Evolutionary conservation across 2,797 vertebrate species (phyloP).

Genomic region (Choloepus didactylus): DNA sequence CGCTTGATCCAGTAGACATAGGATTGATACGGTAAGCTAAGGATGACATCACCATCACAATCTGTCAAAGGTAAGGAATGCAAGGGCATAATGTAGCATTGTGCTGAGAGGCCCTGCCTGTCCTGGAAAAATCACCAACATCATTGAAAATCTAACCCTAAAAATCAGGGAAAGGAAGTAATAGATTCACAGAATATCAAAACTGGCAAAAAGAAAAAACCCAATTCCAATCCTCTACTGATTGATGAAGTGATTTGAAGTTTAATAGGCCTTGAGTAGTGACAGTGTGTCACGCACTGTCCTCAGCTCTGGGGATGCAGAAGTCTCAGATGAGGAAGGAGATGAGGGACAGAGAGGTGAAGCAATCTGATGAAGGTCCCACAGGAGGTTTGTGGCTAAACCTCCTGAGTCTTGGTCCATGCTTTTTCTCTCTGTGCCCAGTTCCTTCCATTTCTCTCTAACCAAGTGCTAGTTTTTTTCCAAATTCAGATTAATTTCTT

Average conservation of each 20-base stretch:
- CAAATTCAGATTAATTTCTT: background rate
- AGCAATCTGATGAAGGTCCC: background rate
- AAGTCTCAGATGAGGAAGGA: background rate
- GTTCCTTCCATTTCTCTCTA: background rate
- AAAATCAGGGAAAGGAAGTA: background rate
- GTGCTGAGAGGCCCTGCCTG: background rate
- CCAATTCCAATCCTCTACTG: background rate
- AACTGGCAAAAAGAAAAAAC: background rate
- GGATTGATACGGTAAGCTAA: background rate
- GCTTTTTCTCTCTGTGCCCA: background rate
- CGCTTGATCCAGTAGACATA: background rate
- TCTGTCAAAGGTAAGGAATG: background rate
- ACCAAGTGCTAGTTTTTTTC: background rate
- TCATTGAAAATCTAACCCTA: conserved; percentile 43
- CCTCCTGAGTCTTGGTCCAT: background rate
- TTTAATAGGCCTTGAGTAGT: background rate
- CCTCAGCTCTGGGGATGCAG: background rate
- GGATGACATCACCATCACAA: background rate
- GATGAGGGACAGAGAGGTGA: background rate
- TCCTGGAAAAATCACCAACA: background rate
- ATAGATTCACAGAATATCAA: background rate
- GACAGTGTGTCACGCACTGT: background rate
- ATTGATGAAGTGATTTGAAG: background rate
- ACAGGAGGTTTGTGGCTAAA: background rate
- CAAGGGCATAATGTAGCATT: background rate